Conservation (phyloP, 2,797 vertebrate species). For the Centroberyx gerrardi region DNA sequence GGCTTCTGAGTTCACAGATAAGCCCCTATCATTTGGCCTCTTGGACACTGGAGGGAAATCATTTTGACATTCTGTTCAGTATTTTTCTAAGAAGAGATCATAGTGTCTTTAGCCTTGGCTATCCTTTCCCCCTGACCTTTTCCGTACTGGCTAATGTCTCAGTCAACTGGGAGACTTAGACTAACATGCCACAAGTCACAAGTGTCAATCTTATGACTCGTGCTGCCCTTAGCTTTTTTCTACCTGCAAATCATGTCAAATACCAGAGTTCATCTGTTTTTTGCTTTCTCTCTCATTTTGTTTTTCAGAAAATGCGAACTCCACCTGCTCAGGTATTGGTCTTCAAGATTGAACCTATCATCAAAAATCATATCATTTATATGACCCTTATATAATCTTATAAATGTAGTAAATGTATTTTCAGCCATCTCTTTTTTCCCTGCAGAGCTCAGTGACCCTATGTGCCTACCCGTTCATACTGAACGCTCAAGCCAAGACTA, state of each 20-base stretch:
- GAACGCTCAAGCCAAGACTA: constrained; percentile 98
- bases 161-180: constrained; percentile 1
- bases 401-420: constrained; percentile 15
- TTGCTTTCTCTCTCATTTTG: constrained; percentile 37
- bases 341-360: neutral
- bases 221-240: neutral
- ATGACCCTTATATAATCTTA: neutral
- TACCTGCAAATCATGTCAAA: neutral
- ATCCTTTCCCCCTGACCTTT: neutral
- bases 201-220: neutral
- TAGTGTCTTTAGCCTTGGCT: neutral
- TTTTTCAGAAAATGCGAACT: constrained; percentile 91
- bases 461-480: constrained; percentile 99
- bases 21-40: neutral
- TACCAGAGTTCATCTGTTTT: constrained; percentile 18
- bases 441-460: constrained; percentile 93
- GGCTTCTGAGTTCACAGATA: neutral
- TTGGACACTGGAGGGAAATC: neutral
- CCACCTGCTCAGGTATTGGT: constrained; percentile 92
- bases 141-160: neutral
- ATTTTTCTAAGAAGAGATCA: neutral
- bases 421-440: constrained; percentile 37
- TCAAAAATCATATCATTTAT: neutral
- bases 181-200: neutral
- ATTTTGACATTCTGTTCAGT: neutral